Conservation (phyloP, 2,113 vertebrate species). For the Prionailurus bengalensis region DNA sequence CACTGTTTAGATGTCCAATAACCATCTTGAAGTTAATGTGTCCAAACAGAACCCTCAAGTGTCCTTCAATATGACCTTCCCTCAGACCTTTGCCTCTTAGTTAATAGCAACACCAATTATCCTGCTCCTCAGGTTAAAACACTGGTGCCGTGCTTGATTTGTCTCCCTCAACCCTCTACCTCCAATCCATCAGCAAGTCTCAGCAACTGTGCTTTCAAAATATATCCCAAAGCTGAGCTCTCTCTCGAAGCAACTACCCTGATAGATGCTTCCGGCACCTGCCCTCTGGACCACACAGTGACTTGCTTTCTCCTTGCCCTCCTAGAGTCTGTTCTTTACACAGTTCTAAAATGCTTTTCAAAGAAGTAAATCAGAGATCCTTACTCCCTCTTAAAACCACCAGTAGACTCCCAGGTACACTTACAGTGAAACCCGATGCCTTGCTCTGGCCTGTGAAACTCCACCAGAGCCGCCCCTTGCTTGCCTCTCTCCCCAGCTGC, state of each 20-base stretch:
- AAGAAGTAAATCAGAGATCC: neutral
- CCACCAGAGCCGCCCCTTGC: neutral
- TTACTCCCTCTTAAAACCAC: neutral
- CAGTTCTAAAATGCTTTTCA: neutral
- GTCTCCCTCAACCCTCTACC: neutral
- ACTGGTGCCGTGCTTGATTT: neutral
- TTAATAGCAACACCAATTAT: neutral
- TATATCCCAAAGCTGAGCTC: neutral
- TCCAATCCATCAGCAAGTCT: neutral
- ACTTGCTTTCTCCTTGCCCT: neutral
- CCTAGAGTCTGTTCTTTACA: slow-evolving; percentile 22
- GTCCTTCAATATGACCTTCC: neutral
- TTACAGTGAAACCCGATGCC: neutral
- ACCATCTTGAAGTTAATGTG: neutral
- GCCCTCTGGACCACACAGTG: neutral
- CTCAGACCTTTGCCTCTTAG: neutral
- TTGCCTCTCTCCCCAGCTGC: too few relatives aligned
- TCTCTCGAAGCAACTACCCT: neutral
- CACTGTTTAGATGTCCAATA: neutral
- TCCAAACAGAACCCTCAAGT: neutral
- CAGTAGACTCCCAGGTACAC: neutral
- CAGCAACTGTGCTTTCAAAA: neutral
- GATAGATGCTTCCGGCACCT: neutral
- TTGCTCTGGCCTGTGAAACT: neutral
- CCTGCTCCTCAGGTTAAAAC: neutral